Conservation (phyloP, 2,888 invertebrate genomes). For the Drosophila diplacantha region DNA sequence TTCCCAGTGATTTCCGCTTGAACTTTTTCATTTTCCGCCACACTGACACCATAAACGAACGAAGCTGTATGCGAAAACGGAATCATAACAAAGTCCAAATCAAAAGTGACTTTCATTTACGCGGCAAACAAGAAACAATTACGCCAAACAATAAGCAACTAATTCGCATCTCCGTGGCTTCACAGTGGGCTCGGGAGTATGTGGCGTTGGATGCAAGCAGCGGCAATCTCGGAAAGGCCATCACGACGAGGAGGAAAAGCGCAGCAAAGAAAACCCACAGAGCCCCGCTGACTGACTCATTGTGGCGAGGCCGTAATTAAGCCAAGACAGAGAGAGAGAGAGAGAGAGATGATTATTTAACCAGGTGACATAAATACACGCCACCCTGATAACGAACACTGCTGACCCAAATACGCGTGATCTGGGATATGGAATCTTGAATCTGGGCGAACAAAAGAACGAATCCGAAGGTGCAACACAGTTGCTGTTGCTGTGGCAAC, state of each 20-base stretch:
- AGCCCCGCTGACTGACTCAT: conserved; percentile 42
- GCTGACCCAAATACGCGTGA: conserved; percentile 56
- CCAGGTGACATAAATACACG: conserved; percentile 64
- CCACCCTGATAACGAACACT: conserved; percentile 27
- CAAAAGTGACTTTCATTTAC: conserved; percentile 66
- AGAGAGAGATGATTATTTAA: conserved; percentile 58
- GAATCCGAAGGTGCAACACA: conserved; percentile 55
- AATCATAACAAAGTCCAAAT: conserved; percentile 60
- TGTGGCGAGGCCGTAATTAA: conserved; percentile 60
- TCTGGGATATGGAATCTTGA: conserved; percentile 9
- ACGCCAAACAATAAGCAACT: conserved; percentile 67
- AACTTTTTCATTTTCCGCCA: conserved; percentile 56
- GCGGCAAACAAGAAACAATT: conserved; percentile 60
- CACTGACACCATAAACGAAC: conserved; percentile 42
- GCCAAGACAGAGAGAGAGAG: conserved; percentile 21
- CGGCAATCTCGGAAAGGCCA: conserved; percentile 66
- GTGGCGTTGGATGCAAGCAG: conserved; percentile 47
- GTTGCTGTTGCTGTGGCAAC: conserved; percentile 50
- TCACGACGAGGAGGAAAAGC: conserved; percentile 62
- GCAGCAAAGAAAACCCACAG: conserved; percentile 44
- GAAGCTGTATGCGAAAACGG: conserved; percentile 28
- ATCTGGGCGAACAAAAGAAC: conserved; percentile 40
- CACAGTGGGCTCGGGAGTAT: conserved; percentile 6
- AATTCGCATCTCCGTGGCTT: conserved; percentile 60
- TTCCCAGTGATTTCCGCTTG: conserved; percentile 59